Evolutionary conservation across 2,797 vertebrate genomes (phyloP).

Genomic region (Dendrocincla tyrannina): DNA sequence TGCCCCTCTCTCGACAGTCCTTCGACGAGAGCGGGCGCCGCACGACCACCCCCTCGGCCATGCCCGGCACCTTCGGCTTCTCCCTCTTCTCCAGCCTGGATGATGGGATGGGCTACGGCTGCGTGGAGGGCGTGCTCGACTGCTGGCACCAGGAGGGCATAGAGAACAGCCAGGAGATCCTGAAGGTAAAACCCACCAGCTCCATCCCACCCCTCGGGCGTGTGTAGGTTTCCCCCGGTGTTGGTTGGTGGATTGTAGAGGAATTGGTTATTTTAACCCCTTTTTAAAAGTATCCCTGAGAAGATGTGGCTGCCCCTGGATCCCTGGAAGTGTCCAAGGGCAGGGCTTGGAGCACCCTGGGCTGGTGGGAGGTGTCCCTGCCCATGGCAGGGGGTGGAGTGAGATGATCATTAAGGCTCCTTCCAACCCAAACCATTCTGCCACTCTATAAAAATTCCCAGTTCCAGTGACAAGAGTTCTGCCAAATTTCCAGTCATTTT

Average conservation of each 20-base stretch:
- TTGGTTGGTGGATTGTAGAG: background rate
- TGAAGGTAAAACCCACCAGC: conserved; percentile 80
- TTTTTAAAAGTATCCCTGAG: background rate
- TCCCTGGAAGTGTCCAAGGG: background rate
- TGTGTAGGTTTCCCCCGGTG: rapidly evolving
- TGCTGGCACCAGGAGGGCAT: conserved; percentile 94
- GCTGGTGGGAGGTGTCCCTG: too few relatives aligned
- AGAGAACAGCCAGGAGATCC: conserved; percentile 90
- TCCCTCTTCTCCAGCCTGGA: conserved; percentile 91
- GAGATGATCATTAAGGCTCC: too few relatives aligned
- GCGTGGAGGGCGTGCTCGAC: conserved; percentile 86
- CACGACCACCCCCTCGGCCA: conserved; percentile 76
- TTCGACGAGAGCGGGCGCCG: conserved; percentile 91
- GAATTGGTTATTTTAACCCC: rapidly evolving
- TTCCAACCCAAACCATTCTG: too few relatives aligned
- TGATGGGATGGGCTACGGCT: conserved; percentile 87
- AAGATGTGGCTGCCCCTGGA: background rate
- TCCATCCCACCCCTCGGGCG: rapidly evolving
- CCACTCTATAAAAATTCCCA: background rate
- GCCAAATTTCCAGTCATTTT: background rate
- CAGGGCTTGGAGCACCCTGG: background rate
- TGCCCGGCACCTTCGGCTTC: conserved; percentile 83
- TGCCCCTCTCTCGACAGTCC: conserved; percentile 70
- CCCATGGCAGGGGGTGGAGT: too few relatives aligned
- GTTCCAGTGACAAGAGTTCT: background rate